Percentiles rank a stretch among this genome's conserved stretches.
Evolutionary conservation across 2,797 vertebrate species (phyloP).

Genomic region (Natrix natrix): DNA sequence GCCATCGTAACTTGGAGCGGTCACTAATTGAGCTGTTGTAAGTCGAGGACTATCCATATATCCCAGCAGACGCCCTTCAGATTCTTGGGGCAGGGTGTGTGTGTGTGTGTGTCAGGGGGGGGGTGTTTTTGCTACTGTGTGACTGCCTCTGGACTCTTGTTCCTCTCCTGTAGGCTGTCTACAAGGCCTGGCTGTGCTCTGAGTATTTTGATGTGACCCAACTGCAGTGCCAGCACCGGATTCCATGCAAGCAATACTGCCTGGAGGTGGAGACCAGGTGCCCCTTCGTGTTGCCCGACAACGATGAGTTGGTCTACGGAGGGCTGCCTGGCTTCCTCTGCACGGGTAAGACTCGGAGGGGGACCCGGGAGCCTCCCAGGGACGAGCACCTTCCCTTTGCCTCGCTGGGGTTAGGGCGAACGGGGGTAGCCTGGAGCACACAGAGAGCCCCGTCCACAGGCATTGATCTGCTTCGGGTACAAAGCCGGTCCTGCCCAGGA

Average conservation of each 20-base stretch:
- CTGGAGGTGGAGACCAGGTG: constrained; percentile 86
- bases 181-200: constrained; percentile 87
- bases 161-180: constrained; percentile 73
- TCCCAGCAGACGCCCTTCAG: neutral
- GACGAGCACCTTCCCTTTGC: neutral
- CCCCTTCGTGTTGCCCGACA: constrained; percentile 86
- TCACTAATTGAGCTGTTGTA: neutral
- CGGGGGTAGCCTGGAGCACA: neutral
- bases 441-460: neutral
- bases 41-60: neutral
- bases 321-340: constrained; percentile 88
- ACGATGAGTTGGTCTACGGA: constrained; percentile 84
- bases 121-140: neutral
- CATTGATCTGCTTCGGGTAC: neutral
- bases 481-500: neutral
- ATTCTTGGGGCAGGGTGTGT: no score
- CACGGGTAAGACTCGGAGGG: constrained; percentile 72
- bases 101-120: neutral
- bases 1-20: neutral
- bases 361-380: neutral
- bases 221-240: constrained; percentile 80
- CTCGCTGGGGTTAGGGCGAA: neutral
- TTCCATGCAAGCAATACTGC: constrained; percentile 87
- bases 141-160: neutral
- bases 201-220: constrained; percentile 87